Conservation (phyloP, 1,140 invertebrate species). For the Drosophila ficusphila region DNA sequence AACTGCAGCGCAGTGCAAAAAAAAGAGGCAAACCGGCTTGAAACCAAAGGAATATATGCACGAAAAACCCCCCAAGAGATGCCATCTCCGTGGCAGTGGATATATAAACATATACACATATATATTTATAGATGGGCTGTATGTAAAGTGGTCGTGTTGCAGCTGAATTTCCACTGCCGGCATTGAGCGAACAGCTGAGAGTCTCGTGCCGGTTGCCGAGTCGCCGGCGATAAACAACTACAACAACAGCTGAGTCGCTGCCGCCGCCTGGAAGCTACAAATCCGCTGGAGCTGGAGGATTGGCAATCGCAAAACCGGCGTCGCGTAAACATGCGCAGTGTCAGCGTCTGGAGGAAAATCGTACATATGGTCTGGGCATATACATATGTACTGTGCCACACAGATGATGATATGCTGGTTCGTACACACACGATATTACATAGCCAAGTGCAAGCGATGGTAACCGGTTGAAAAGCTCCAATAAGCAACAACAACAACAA, state of each 20-base stretch:
- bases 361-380: conserved; percentile 21
- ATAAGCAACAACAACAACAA: neutral
- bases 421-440: conserved; percentile 25
- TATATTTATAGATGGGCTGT: neutral
- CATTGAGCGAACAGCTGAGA: conserved; percentile 70
- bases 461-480: conserved; percentile 34
- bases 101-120: neutral
- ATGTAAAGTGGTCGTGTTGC: conserved; percentile 74
- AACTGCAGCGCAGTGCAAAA: conserved; percentile 13
- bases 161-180: conserved; percentile 70
- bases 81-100: conserved; percentile 9
- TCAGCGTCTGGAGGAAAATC: conserved; percentile 25
- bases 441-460: conserved; percentile 29
- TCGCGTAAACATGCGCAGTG: conserved; percentile 59
- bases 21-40: conserved; percentile 32
- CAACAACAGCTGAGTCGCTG: conserved; percentile 79
- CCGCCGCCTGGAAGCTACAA: conserved; percentile 37
- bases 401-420: conserved; percentile 1
- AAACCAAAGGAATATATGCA: conserved; percentile 15
- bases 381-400: neutral
- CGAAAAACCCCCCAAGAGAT: conserved; percentile 38
- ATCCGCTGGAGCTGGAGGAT: conserved; percentile 13
- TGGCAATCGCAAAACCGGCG: conserved; percentile 17
- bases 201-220: conserved; percentile 53
- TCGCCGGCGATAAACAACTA: conserved; percentile 63